Evolutionary conservation across 2,113 vertebrate genomes (phyloP).

Genomic region (Megalops atlanticus): DNA sequence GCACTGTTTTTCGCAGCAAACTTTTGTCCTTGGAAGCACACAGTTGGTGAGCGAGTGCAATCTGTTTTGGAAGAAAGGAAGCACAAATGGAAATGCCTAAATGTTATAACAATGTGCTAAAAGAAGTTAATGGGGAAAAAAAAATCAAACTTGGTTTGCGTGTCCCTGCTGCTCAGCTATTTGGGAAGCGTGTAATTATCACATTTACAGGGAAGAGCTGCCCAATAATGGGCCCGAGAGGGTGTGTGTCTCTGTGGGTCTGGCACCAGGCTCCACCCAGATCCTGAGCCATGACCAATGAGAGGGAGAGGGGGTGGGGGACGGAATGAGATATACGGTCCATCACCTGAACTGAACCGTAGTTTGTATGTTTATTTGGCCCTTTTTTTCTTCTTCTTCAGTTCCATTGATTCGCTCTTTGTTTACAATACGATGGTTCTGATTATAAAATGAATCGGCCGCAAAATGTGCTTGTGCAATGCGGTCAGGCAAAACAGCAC

Average conservation of each 20-base stretch:
- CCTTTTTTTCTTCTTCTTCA: not conserved
- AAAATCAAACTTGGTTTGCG: constrained; percentile 65
- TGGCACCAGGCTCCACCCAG: not conserved
- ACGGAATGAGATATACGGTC: not conserved
- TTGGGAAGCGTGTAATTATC: constrained; percentile 73
- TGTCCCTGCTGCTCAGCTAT: constrained; percentile 62
- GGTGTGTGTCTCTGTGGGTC: constrained; percentile 43
- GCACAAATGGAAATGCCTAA: constrained; percentile 40
- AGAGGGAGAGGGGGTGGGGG: not conserved
- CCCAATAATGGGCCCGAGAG: constrained; percentile 62
- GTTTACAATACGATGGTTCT: not conserved
- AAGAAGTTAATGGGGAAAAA: constrained; percentile 58
- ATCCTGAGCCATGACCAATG: not conserved
- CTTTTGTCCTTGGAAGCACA: no score
- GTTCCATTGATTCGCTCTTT: not conserved
- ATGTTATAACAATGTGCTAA: constrained; percentile 48
- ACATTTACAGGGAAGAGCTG: constrained; percentile 74
- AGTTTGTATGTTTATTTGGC: not conserved
- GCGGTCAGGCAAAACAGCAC: no score
- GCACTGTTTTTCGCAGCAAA: no score
- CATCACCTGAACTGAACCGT: not conserved
- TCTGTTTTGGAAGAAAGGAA: not conserved
- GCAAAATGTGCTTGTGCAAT: not conserved
- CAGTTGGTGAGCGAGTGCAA: no score
- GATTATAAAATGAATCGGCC: not conserved